phyloP scores from a whole-genome alignment of 2,113 vertebrate species.

The Salminus brasiliensis region DNA sequence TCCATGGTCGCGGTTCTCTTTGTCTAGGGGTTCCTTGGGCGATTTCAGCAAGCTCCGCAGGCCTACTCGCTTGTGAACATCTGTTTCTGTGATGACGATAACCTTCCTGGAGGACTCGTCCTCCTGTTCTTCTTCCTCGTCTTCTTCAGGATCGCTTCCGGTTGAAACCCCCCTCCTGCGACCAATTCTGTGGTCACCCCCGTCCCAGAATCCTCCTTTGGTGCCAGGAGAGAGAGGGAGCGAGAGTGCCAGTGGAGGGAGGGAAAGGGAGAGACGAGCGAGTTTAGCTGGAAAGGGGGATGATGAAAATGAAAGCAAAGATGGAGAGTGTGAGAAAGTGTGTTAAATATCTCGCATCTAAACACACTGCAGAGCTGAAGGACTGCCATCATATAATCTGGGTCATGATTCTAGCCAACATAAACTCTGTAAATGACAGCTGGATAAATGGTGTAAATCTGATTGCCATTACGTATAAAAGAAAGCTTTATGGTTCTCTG shows the following conservation, averaged over 20 bases:
- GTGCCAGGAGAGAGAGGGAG: conserved; percentile 79
- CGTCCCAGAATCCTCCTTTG: conserved; percentile 84
- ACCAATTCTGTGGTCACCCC: conserved; percentile 68
- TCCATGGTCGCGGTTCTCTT: conserved; percentile 81
- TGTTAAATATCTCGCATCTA: no score
- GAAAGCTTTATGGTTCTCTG: background rate
- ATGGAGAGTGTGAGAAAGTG: no score
- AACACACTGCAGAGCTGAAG: background rate
- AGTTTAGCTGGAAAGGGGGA: conserved; percentile 79
- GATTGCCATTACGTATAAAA: background rate
- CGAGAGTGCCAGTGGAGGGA: conserved; percentile 85
- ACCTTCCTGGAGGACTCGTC: conserved; percentile 80
- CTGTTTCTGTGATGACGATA: conserved; percentile 88
- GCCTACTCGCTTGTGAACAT: conserved; percentile 84
- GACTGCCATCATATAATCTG: background rate
- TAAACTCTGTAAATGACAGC: background rate
- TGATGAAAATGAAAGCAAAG: conserved; percentile 5
- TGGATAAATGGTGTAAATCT: background rate
- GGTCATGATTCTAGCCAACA: background rate
- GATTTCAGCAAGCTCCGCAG: conserved; percentile 89
- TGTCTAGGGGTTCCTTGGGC: conserved; percentile 83
- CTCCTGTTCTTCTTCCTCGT: conserved; percentile 85
- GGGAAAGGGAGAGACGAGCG: conserved; percentile 86
- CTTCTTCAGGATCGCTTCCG: conserved; percentile 79
- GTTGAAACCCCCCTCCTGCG: conserved; percentile 74